Evolutionary conservation across 2,113 vertebrate genomes (phyloP).

Genomic region (Paralichthys olivaceus): DNA sequence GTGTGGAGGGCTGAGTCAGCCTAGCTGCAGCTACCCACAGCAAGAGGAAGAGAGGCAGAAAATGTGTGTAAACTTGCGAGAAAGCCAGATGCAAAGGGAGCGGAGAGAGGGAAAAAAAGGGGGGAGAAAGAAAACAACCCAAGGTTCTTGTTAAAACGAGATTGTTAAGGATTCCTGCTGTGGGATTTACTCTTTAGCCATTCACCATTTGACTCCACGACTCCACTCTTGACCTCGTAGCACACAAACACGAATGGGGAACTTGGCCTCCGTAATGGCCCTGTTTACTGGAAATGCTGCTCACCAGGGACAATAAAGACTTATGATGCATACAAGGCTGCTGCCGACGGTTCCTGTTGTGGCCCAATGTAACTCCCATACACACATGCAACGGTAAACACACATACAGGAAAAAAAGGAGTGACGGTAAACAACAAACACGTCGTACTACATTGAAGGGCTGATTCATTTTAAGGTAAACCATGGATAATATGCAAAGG

Average conservation of each 20-base stretch:
- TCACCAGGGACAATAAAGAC: constrained; percentile 78
- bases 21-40: constrained; percentile 74
- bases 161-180: constrained; percentile 67
- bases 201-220: constrained; percentile 67
- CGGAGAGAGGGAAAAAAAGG: constrained; percentile 9
- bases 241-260: constrained; percentile 58
- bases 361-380: constrained; percentile 56
- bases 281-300: constrained; percentile 82
- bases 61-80: constrained; percentile 59
- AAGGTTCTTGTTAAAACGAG: constrained; percentile 67
- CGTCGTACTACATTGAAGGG: neutral
- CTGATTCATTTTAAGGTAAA: constrained; percentile 21
- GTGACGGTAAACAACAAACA: constrained; percentile 31
- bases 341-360: constrained; percentile 58
- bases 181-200: constrained; percentile 65
- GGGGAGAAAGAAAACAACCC: constrained; percentile 61
- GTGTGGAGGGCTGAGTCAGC: constrained; percentile 82
- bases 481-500: constrained; percentile 18
- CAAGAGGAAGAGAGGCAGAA: constrained; percentile 57
- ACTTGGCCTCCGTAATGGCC: constrained; percentile 52
- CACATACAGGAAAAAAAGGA: constrained; percentile 16
- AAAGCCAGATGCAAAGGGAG: constrained; percentile 65
- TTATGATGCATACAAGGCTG: constrained; percentile 71
- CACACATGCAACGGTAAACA: constrained; percentile 10
- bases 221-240: constrained; percentile 71